Evolutionary conservation across 2,797 vertebrate species (phyloP), one percentile per base, ranked within the genome.

Genomic region (Parauchenoglanis ngamensis): DNA sequence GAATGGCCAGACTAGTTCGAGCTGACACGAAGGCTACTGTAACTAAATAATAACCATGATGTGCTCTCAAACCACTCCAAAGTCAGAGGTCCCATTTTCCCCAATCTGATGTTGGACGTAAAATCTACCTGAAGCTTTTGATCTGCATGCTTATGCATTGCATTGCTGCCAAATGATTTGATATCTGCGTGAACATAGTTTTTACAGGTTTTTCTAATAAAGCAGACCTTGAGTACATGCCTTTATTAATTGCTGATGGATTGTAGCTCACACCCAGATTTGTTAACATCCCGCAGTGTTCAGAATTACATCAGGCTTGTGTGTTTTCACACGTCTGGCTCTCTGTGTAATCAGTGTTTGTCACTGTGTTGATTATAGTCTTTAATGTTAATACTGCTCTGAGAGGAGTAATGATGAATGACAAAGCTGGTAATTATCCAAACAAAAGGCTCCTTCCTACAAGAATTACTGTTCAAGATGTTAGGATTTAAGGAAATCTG

Each of bases 261-360:
- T 59, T 63, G 54, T 54, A 23, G 31, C 31, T 19, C 80, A 87
- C 83, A 85, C 85, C 78, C 84, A 85, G 40, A 28, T 35, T 54
- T 86, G 65, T 35, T 59, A 85, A 59, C 73, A 68, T 61, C 80
- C 28, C 21, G 13, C 35, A 40, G 79, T 46, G 57, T 80, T 90
- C 87, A 88, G n/a, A 63, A 67, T 89, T 87, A 86, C 87, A 91
- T 86, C 89, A 92, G 78, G 63, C n/a, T 2, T 59, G 61, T 63
- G 70, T 72, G 57, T 89, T 46, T 49, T 77, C 31, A 78, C 52
- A 3, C n/a, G 56, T 87, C 79, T 73, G 52, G 10, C 61, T 68
- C 31, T 56, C 19, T 65, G 44, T 57, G 68, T 73, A 63, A 65
- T n/a, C 54, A 57, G 59, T 65, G 81, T 56, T 73, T 70, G 76